Percentiles rank a stretch among this genome's conserved stretches.
phyloP scores from a whole-genome alignment of 2,888 invertebrate genomes.

The Nephrotoma guestfalica region DNA sequence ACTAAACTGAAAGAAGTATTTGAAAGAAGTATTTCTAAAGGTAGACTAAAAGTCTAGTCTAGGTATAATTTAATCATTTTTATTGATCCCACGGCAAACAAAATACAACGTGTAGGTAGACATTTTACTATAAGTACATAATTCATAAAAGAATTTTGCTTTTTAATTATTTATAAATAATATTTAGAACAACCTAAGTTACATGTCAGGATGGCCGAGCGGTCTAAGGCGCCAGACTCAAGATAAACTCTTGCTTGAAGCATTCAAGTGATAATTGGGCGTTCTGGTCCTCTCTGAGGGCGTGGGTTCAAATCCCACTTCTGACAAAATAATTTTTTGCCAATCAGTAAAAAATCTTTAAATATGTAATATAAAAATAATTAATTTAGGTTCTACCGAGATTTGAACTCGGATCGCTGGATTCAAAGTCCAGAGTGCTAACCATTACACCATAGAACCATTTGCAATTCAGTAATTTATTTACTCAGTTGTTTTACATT shows the following conservation, averaged over 20 bases:
- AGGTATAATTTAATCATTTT: too few species aligned
- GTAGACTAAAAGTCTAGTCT: too few species aligned
- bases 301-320: background rate
- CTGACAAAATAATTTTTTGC: background rate
- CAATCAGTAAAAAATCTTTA: background rate
- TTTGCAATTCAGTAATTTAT: background rate
- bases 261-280: background rate
- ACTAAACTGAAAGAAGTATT: too few species aligned
- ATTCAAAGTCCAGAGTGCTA: conserved; percentile 6
- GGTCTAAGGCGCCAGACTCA: conserved; percentile 7
- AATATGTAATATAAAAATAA: background rate
- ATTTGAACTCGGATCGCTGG: conserved; percentile 7
- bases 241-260: background rate
- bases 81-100: too few species aligned
- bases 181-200: background rate
- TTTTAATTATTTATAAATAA: too few species aligned
- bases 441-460: conserved; percentile 5
- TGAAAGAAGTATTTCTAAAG: too few species aligned
- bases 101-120: too few species aligned
- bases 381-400: conserved; percentile 2
- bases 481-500: background rate
- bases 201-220: conserved; percentile 6
- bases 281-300: background rate
- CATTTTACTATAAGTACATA: too few species aligned
- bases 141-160: too few species aligned